Conservation (phyloP, 2,888 invertebrate species). For the Chromoteleia sp. region DNA sequence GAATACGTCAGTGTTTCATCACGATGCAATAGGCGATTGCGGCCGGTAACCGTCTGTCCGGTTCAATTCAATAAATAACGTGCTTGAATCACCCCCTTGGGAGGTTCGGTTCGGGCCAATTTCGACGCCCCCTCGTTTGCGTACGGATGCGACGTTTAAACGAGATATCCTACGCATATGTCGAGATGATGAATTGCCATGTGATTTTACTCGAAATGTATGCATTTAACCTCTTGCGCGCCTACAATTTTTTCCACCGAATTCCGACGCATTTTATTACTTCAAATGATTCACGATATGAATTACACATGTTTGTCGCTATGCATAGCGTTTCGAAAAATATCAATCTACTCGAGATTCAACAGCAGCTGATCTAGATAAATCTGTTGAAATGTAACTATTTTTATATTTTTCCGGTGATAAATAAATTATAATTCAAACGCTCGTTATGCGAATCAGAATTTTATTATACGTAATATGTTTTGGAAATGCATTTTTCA, state of each 20-base stretch:
- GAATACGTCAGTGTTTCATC: conserved; percentile 74
- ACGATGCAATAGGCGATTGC: conserved; percentile 74
- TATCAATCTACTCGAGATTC: not conserved
- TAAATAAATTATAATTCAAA: too few relatives aligned
- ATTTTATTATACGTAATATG: too few relatives aligned
- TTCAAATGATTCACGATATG: conserved; percentile 5
- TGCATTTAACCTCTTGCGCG: conserved; percentile 42
- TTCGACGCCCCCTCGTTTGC: conserved; percentile 64
- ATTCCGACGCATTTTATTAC: conserved; percentile 11
- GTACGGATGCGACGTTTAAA: conserved; percentile 54
- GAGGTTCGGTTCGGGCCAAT: conserved; percentile 61
- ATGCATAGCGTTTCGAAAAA: not conserved
- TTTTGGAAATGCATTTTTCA: too few relatives aligned
- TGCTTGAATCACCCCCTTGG: conserved; percentile 66
- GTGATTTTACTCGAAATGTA: conserved; percentile 46
- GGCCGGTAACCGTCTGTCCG: conserved; percentile 70
- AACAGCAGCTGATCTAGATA: too few relatives aligned
- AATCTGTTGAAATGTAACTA: too few relatives aligned
- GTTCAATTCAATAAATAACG: conserved; percentile 75
- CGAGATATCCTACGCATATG: conserved; percentile 59
- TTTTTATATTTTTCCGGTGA: too few relatives aligned
- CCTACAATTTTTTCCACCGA: conserved; percentile 12
- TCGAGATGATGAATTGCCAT: conserved; percentile 55
- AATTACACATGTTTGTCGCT: conserved; percentile 4
- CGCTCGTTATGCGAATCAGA: too few relatives aligned